phyloP scores from a whole-genome alignment of 2,113 vertebrate species.

The Pelobates fuscus region DNA sequence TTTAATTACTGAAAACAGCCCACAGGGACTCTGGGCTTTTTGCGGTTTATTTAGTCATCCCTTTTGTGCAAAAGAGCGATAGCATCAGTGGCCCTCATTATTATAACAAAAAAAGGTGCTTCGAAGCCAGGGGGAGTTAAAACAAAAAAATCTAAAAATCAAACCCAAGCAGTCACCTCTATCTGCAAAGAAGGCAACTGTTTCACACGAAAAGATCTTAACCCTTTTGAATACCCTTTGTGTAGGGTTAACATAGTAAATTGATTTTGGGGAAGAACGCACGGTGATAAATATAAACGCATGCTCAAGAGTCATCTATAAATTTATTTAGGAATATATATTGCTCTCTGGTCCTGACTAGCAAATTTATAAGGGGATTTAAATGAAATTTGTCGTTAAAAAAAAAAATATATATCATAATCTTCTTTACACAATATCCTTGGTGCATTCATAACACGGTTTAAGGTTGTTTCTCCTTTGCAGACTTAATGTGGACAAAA shows the following conservation, averaged over 20 bases:
- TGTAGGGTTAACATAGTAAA: no score
- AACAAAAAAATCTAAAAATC: background rate
- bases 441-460: no score
- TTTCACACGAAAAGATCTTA: background rate
- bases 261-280: no score
- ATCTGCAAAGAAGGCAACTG: constrained; percentile 5
- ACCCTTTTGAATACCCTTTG: background rate
- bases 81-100: constrained; percentile 91
- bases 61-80: constrained; percentile 88
- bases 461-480: background rate
- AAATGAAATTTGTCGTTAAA: no score
- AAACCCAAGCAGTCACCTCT: constrained; percentile 67
- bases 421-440: no score
- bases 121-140: constrained; percentile 62
- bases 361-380: no score
- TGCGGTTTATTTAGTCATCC: constrained; percentile 87
- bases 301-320: no score
- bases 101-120: constrained; percentile 85
- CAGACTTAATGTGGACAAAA: background rate
- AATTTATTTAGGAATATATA: no score
- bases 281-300: no score
- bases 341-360: no score
- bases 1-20: constrained; percentile 97
- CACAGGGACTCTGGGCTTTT: constrained; percentile 89
- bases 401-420: no score